A percentile compares a stretch with the other conserved stretches of the same genome.
Conservation (phyloP, 2,888 invertebrate species). For the Eumerus sabulonum region DNA sequence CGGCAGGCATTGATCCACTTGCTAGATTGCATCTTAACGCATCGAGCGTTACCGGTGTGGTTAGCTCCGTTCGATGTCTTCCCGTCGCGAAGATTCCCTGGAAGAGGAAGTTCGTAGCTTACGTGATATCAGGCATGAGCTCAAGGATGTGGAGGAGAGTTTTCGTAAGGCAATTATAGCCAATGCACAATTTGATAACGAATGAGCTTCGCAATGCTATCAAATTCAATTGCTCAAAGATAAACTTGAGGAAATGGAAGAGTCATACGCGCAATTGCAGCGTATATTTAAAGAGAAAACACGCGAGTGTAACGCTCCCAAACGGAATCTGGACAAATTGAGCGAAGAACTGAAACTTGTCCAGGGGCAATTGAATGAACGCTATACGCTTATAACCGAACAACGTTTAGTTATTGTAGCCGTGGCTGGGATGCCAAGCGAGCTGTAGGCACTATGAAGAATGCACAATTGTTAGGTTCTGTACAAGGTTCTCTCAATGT, state of each 20-base stretch:
- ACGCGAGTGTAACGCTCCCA: conserved; percentile 91
- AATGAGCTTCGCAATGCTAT: conserved; percentile 97
- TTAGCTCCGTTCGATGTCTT: conserved; percentile 81
- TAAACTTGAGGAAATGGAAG: conserved; percentile 94
- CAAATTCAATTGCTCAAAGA: conserved; percentile 98
- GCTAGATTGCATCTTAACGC: conserved; percentile 76
- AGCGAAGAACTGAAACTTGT: conserved; percentile 88
- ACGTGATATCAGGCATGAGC: conserved; percentile 80
- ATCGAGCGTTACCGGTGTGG: conserved; percentile 71
- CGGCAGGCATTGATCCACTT: conserved; percentile 78
- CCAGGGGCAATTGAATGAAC: conserved; percentile 89
- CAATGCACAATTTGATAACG: conserved; percentile 99
- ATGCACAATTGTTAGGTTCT: conserved; percentile 85
- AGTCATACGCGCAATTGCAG: conserved; percentile 89
- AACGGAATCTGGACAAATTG: conserved; percentile 87
- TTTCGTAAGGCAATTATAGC: conserved; percentile 99
- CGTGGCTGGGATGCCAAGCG: conserved; percentile 82
- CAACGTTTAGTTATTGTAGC: conserved; percentile 93
- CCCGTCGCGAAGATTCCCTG: conserved; percentile 92
- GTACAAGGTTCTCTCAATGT: conserved; percentile 84
- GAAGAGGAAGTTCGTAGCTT: conserved; percentile 90
- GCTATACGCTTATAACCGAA: conserved; percentile 92
- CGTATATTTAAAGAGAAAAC: conserved; percentile 92
- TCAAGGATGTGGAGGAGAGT: conserved; percentile 94
- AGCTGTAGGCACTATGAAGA: conserved; percentile 90